A percentile compares a stretch with the other conserved stretches of the same genome.
phyloP scores from a whole-genome alignment of 1,140 invertebrate genomes.

The Acromyrmex echinatior region DNA sequence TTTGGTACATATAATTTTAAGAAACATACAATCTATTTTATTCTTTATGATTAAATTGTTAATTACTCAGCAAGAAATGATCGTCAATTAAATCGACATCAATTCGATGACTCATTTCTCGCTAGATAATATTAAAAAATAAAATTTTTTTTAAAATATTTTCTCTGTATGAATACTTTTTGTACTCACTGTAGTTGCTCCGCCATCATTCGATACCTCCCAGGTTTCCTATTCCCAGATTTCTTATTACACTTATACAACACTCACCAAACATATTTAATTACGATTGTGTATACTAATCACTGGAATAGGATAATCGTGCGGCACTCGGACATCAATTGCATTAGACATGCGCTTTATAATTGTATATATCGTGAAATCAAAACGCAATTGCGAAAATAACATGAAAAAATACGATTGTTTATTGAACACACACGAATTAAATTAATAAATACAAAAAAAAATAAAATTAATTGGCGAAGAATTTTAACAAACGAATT shows the following conservation, averaged over 20 bases:
- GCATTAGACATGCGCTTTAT: neutral
- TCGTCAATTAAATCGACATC: no score
- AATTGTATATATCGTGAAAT: neutral
- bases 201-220: neutral
- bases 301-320: neutral
- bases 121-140: no score
- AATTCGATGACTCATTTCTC: no score
- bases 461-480: neutral
- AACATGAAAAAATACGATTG: neutral
- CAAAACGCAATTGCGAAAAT: neutral
- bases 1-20: no score
- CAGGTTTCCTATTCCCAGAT: neutral
- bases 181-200: neutral
- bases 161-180: no score
- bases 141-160: no score
- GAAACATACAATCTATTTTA: no score
- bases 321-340: neutral
- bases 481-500: neutral
- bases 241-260: no score
- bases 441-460: neutral
- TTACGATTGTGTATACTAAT: no score
- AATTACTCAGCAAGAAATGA: no score
- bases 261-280: no score
- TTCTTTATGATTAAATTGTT: no score
- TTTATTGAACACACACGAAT: neutral